Evolutionary conservation across 2,113 vertebrate genomes (phyloP).

Genomic region (Peucedramus taeniatus): DNA sequence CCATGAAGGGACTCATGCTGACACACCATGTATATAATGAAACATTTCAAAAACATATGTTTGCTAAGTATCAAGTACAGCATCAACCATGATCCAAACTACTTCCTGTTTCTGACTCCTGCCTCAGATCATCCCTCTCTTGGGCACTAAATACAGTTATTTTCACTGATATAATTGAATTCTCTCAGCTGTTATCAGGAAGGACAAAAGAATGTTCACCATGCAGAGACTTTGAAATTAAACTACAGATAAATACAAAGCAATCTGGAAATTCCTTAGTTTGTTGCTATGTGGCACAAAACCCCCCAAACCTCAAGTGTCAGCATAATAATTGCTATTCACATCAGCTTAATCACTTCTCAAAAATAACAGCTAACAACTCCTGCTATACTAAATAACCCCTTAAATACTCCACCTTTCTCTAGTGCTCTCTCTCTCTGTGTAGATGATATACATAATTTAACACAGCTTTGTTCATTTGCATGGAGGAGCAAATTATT

Average conservation of each 20-base stretch:
- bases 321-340: background rate
- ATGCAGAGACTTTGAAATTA: background rate
- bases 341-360: background rate
- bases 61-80: background rate
- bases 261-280: background rate
- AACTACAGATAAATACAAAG: background rate
- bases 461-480: background rate
- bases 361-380: background rate
- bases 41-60: background rate
- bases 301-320: background rate
- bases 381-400: background rate
- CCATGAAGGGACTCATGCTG: background rate
- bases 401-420: background rate
- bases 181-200: background rate
- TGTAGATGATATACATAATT: background rate
- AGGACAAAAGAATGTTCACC: background rate
- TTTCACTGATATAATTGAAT: background rate
- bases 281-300: background rate
- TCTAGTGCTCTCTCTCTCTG: background rate
- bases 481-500: background rate
- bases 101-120: background rate
- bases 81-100: background rate
- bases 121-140: background rate
- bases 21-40: background rate
- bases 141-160: background rate